Base-by-base conservation (phyloP, 2,888 invertebrate species). In the Drosophila monieri region DNA sequence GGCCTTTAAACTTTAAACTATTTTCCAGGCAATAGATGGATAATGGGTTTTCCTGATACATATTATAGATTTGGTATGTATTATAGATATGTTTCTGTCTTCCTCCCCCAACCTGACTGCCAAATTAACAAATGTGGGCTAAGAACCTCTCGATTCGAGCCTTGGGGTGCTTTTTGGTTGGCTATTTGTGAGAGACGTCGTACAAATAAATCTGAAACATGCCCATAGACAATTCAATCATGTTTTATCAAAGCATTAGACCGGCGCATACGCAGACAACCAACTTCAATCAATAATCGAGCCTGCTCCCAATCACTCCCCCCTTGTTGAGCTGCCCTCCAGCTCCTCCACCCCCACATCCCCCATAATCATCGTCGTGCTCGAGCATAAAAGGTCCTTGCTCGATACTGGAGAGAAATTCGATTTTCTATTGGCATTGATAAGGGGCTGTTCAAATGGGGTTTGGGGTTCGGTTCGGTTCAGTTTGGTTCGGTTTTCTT, bases 211-310 rank as follows among this genome's bases (percentile, higher is more conserved):
- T 60, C 54, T 56, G 48, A 57, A 64, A 73, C 74, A 74, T 71
- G 76, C 56, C 71, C 69, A 62, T 66, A 67, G 76, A 80, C 81
- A 81, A 78, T 81, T 79, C 79, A 87, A 87, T 81, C 79, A 79
- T 75, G 78, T 85, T 85, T 80, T 87, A 88, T 88, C 87, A 87
- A 78, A 66, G 80, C 74, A 78, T 88, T 85, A 74, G 73, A 69
- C 64, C 69, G 70, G 62, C 68, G 72, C 68, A 62, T 70, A 68
- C 69, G 64, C 61, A 51, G 57, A 44, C 55, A 59, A 30, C 43
- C 27, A 21, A 72, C 67, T 76, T 64, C 74, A 87, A 81, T 81
- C 81, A 87, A 81, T 81, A 87, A 78, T 77, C 73, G 67, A 67
- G 61, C 44, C 62, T 51, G 18, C 30, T 39, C 61, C 60, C 23